phyloP scores from a whole-genome alignment of 2,888 invertebrate genomes.

The Pseudoips prasinana region DNA sequence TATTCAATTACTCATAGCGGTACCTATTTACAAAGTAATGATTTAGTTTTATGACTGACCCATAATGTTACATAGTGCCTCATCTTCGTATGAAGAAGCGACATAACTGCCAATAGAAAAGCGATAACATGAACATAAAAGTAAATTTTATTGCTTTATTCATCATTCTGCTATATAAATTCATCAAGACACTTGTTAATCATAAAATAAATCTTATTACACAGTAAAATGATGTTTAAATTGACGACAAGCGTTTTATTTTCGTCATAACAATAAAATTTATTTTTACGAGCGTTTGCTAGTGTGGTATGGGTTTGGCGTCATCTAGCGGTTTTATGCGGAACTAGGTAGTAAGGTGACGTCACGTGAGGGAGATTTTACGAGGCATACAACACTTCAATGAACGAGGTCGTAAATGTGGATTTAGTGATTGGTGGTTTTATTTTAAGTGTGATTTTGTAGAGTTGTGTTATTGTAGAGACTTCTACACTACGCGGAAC shows the following conservation, averaged over 20 bases:
- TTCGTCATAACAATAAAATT: conserved; percentile 82
- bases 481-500: too few relatives aligned
- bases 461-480: background rate
- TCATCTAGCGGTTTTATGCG: conserved; percentile 57
- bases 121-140: conserved; percentile 73
- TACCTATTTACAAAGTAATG: conserved; percentile 47
- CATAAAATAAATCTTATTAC: conserved; percentile 82
- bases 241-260: conserved; percentile 82
- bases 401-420: conserved; percentile 68
- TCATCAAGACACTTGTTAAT: conserved; percentile 82
- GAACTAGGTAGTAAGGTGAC: conserved; percentile 55
- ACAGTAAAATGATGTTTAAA: conserved; percentile 80
- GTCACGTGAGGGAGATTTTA: conserved; percentile 62
- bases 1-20: conserved; percentile 24
- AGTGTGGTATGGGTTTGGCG: conserved; percentile 54
- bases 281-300: conserved; percentile 72
- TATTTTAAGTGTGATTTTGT: conserved; percentile 22
- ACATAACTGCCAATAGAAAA: conserved; percentile 71
- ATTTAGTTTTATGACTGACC: conserved; percentile 53
- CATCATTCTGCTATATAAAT: conserved; percentile 78
- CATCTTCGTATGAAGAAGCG: conserved; percentile 55
- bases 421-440: conserved; percentile 45
- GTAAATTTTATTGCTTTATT: conserved; percentile 76
- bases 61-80: conserved; percentile 51
- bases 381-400: conserved; percentile 56